phyloP scores from a whole-genome alignment of 2,888 invertebrate species.

The Osmoderma eremita region DNA sequence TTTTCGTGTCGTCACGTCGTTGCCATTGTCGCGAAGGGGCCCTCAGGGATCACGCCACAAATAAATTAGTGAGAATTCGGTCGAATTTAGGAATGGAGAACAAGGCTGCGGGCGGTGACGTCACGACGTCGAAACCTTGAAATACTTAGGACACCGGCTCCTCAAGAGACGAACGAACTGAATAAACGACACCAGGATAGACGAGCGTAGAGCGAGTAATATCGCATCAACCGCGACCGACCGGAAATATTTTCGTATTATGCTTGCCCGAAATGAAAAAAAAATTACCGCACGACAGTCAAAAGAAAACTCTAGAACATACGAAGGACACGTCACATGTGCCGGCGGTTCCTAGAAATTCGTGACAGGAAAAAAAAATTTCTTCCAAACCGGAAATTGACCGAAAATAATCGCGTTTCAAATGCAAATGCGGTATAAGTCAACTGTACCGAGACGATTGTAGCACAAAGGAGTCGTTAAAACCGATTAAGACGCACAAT shows the following conservation, averaged over 20 bases:
- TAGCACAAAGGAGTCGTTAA: conserved; percentile 18
- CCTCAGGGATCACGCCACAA: conserved; percentile 20
- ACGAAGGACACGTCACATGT: conserved; percentile 20
- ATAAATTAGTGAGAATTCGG: conserved; percentile 53
- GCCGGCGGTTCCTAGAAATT: conserved; percentile 24
- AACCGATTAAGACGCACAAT: conserved; percentile 11
- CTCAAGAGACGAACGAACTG: conserved; percentile 28
- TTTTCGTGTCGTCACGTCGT: conserved; percentile 6
- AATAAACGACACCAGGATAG: conserved; percentile 6
- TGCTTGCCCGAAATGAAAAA: not conserved
- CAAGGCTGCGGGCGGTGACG: conserved; percentile 55
- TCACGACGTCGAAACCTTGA: conserved; percentile 60
- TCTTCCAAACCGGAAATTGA: conserved; percentile 24
- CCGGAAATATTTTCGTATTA: conserved; percentile 23
- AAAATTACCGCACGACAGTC: not conserved
- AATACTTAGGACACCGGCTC: conserved; percentile 50
- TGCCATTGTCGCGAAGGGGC: too few relatives aligned
- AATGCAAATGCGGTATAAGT: not conserved
- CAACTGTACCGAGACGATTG: not conserved
- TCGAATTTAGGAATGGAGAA: conserved; percentile 58
- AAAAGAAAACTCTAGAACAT: conserved; percentile 23
- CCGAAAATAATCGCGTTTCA: conserved; percentile 20
- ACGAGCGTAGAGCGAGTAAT: not conserved
- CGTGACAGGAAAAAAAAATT: conserved; percentile 6
- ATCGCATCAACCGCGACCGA: not conserved